Base-by-base conservation (phyloP, 2,113 vertebrate genomes). In the Poecile atricapillus region DNA sequence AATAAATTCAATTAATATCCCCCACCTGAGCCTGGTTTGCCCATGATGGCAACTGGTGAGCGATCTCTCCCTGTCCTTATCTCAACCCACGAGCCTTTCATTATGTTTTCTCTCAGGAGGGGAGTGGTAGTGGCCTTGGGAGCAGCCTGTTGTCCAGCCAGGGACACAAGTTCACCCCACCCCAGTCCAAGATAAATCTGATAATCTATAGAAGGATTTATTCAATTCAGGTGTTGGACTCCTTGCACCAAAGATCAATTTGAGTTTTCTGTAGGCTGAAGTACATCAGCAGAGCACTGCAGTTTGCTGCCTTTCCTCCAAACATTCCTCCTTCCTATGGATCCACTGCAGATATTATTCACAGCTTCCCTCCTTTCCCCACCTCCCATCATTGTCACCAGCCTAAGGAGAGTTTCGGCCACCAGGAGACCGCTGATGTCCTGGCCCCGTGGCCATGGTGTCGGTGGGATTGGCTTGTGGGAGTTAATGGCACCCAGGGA, bases 371-470 rank as follows among this genome's bases (percentile, higher is more conserved):
- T 55, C 75, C 68, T 62, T 31, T 53, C 22, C 20, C 39, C 87
- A 35, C 30, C 24, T 70, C 14, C 60, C 44, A 24, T 5, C 35
- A 13, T 1, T 55, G 37, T 6, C 84, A 47, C 13, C 31, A 8
- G 12, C 70, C 53, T 23, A 15, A 41, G 2, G 41, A 23, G 49
- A 87, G 87, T 93, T 95, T 93, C 94, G 83, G 87, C 65, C 90
- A 90, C 70, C 56, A 69, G 55, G 44, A 64, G 58, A 74, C 1
- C 0, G 3, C 63, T 37, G 63, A 49, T 73, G 31, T n/a, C 33
- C 65, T 9, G 4, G 37, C 25, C 22, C 49, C 0, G 0, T 30
- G 46, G 22, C 19, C 2, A 1, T 12, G n/a, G 30, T 31, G 25
- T 19, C 78, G 44, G 50, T 65, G 76, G 78, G 46, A 7, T 23